A percentile compares a stretch with the other conserved stretches of the same genome.
Conservation (phyloP, 2,888 invertebrate species). For the Tenodera sinensis region DNA sequence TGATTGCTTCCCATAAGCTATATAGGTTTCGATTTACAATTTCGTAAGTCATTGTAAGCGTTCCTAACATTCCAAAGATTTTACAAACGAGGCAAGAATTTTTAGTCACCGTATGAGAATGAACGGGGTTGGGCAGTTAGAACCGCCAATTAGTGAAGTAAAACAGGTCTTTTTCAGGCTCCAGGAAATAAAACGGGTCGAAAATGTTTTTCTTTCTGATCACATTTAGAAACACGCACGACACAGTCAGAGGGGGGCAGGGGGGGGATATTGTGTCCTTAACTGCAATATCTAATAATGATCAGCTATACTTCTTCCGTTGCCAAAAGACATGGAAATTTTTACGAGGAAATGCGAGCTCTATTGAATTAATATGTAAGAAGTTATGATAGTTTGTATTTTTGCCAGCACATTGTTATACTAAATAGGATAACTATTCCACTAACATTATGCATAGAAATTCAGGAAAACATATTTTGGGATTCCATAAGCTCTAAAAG, state of each 20-base stretch:
- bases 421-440: no score
- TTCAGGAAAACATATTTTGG: no score
- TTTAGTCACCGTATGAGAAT: background rate
- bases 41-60: no score
- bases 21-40: no score
- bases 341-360: no score
- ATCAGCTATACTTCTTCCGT: background rate
- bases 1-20: no score
- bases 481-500: no score
- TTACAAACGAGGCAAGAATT: background rate
- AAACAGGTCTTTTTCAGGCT: conserved; percentile 1
- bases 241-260: background rate
- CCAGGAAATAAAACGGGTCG: background rate
- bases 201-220: background rate
- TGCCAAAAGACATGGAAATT: background rate
- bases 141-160: conserved; percentile 5
- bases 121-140: background rate
- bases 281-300: background rate
- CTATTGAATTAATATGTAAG: no score
- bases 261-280: background rate
- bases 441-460: no score
- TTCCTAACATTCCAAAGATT: no score
- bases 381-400: no score
- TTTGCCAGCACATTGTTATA: no score
- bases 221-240: background rate